phyloP scores from a whole-genome alignment of 1,140 invertebrate species.

The Leptestheria dahalacensis region DNA sequence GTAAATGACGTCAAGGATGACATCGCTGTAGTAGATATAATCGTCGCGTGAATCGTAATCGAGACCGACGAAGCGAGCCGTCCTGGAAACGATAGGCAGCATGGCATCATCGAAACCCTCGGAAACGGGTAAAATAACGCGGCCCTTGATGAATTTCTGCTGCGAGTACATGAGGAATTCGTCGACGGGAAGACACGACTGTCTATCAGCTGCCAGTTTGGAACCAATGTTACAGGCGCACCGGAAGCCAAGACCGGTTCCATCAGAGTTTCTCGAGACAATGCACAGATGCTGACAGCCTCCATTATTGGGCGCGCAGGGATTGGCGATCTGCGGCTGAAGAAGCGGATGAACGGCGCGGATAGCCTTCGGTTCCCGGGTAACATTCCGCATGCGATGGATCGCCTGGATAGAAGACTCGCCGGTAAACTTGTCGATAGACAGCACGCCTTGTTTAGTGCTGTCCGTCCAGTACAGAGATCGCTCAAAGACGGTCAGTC shows the following conservation, averaged over 20 bases:
- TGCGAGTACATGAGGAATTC: conserved; percentile 96
- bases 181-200: conserved; percentile 43
- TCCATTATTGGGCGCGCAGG: conserved; percentile 77
- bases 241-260: conserved; percentile 63
- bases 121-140: conserved; percentile 73
- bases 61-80: conserved; percentile 88
- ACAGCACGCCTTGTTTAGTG: conserved; percentile 85
- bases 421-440: conserved; percentile 72
- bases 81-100: conserved; percentile 67
- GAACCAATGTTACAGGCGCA: conserved; percentile 91
- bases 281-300: conserved; percentile 93
- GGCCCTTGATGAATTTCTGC: conserved; percentile 89
- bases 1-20: conserved; percentile 92
- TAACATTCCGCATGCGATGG: conserved; percentile 53
- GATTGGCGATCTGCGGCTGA: conserved; percentile 62
- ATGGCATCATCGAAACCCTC: conserved; percentile 90
- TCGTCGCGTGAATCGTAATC: conserved; percentile 86
- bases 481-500: conserved; percentile 77
- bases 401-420: conserved; percentile 53
- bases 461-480: conserved; percentile 88
- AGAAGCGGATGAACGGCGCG: conserved; percentile 61
- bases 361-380: conserved; percentile 67
- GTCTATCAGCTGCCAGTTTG: conserved; percentile 52
- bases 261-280: conserved; percentile 61
- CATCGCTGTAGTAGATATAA: conserved; percentile 92